phyloP scores from a whole-genome alignment of 2,113 vertebrate genomes.

The Andinoacara biseriatus region DNA sequence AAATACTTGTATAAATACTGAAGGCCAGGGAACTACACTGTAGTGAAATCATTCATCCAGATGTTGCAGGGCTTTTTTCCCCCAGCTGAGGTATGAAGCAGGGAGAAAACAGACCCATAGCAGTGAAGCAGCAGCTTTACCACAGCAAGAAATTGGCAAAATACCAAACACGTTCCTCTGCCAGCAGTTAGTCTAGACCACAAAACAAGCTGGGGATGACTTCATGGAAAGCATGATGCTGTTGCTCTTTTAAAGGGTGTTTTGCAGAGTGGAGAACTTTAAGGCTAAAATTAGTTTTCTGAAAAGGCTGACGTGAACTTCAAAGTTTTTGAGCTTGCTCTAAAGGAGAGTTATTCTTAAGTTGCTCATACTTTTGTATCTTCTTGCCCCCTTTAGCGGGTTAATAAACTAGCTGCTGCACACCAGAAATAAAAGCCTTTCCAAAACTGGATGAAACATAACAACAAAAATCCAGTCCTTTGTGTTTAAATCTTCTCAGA shows the following conservation, averaged over 20 bases:
- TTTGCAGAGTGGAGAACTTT: slow-evolving; percentile 12
- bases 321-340: neutral
- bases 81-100: slow-evolving; percentile 18
- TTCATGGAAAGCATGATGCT: slow-evolving; percentile 68
- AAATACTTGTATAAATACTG: neutral
- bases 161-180: slow-evolving; percentile 50
- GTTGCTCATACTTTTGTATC: neutral
- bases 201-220: slow-evolving; percentile 46
- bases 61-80: slow-evolving; percentile 8
- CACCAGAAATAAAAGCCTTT: neutral
- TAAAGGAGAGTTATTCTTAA: neutral
- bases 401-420: neutral
- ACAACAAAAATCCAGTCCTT: neutral
- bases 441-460: neutral
- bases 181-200: slow-evolving; percentile 65
- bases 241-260: slow-evolving; percentile 28
- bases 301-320: slow-evolving; percentile 12
- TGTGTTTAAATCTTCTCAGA: neutral
- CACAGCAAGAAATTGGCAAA: slow-evolving; percentile 57
- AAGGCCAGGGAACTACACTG: slow-evolving; percentile 11
- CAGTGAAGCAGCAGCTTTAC: slow-evolving; percentile 47
- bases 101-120: slow-evolving; percentile 32
- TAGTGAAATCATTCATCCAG: slow-evolving; percentile 24
- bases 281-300: slow-evolving; percentile 20
- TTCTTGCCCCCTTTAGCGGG: neutral